Evolutionary conservation across 2,797 vertebrate species (phyloP), one percentile per base, ranked within the genome.

Genomic region (Mus spretus): DNA sequence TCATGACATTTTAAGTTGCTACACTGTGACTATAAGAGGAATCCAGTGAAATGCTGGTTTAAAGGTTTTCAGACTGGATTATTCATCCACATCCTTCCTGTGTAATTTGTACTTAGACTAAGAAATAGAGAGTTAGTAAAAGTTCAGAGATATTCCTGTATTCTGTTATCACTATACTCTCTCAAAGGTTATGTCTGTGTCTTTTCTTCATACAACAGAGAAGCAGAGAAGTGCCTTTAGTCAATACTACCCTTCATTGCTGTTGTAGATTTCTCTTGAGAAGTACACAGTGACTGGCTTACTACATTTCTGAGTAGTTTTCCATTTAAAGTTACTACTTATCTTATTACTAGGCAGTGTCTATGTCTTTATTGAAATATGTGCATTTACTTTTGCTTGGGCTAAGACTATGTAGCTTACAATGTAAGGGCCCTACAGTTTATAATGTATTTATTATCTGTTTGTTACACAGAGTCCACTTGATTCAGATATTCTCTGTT

Each of bases 1-100:
- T 65, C 85, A 85, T 15, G 89, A 72, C 6, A 31, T 40, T 95
- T 90, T 53, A 88, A 94, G 47, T 80, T 78, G 37, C 2, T 20
- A 26, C 2, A 44, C 1, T 80, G 1, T 59, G 59, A 26, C 80
- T 55, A 72, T 2, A 92, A 19, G 24, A 65, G 81, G 13, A 77
- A 70, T 61, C 3, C 17, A 53, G 3, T 74, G 28, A 19, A 28
- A 1, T 10, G 1, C 1, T 8, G 61, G 6, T 17, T 53, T 84
- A 19, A 57, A 3, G 65, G 24, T 50, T 31, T 88, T 92, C 57
- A 88, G 20, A 59, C 17, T 67, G 28, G 80, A 22, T 2, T n/a
- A n/a, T n/a, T 31, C 34, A n/a, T n/a, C 15, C 67, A 26, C 34
- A 28, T 79, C 17, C 67, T 5, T 70, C 34, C 34, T 87, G 63